Base-by-base conservation (phyloP, 2,888 invertebrate species). In the Zaprionus obscuricornis region DNA sequence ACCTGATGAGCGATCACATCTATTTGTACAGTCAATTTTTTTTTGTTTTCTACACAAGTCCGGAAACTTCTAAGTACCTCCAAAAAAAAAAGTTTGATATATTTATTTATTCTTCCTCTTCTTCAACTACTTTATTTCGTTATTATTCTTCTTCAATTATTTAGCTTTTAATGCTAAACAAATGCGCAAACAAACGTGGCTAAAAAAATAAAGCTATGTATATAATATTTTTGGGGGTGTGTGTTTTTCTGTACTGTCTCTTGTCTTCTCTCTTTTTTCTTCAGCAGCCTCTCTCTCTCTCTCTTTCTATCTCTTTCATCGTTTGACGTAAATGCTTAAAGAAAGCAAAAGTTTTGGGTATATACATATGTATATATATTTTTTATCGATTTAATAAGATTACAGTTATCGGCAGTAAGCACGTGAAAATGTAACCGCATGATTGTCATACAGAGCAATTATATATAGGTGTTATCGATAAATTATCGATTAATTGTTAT, bases 141-240 rank as follows among this genome's bases (percentile, higher is more conserved):
- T n/a, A n/a, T n/a, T n/a, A n/a, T 42, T 24, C 27, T 20, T 16
- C 24, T 11, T 13, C 17, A 29, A 18, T 13, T 8, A 14, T 8
- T 16, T 14, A n/a, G 18, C 26, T 18, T 37, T 34, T 2, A 16
- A 1, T 62, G 59, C 52, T 69, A 68, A 59, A 62, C 55, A 40
- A 51, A 51, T 40, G 49, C 54, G 62, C 47, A 69, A 66, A 70
- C 37, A 60, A 54, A 50, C 42, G 63, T 54, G 46, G 56, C 29
- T 13, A 34, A 39, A 56, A 36, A 66, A 55, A 47, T 47, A 27
- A 29, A 33, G 20, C 3, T 36, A 10, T 18, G 33, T 20, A 14
- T 24, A 43, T n/a, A 27, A 7, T 6, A 27, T 4, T 37, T 46
- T 63, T 10, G 66, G 65, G 66, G 66, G 66, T 55, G 60, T 66